These are phyloP conservation scores for Vultur gryphus DNA, from an alignment of 2,797 vertebrate species.

Conservation along the genomic window DNA sequence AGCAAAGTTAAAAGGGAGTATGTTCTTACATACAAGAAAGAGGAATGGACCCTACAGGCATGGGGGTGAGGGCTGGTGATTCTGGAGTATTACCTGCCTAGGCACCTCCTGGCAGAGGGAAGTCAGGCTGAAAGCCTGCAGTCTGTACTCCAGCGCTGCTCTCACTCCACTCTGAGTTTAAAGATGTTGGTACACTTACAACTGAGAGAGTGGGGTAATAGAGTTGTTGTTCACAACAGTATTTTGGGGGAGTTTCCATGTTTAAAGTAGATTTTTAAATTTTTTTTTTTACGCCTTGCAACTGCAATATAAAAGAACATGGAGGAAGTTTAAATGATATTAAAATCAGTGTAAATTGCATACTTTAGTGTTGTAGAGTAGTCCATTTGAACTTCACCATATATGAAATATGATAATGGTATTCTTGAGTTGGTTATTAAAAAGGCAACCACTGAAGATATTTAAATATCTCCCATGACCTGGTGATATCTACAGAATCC, in stretches of 20 bases:
- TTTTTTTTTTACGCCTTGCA: neutral
- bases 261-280: neutral
- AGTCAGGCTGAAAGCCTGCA: neutral
- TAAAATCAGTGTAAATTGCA: neutral
- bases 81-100: too few relatives aligned
- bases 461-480: neutral
- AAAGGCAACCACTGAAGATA: neutral
- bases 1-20: neutral
- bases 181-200: neutral
- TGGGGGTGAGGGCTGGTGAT: neutral
- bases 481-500: neutral
- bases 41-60: neutral
- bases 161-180: neutral
- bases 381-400: neutral
- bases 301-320: neutral
- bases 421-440: neutral
- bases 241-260: neutral
- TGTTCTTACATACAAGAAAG: neutral
- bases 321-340: neutral
- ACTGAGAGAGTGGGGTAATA: accelerated
- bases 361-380: neutral
- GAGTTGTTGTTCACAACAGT: neutral
- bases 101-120: neutral
- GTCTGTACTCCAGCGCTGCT: neutral
- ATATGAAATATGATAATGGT: neutral